Evolutionary conservation across 2,797 vertebrate species (phyloP), one percentile per base, ranked within the genome.

Genomic region (Pipistrellus kuhlii): DNA sequence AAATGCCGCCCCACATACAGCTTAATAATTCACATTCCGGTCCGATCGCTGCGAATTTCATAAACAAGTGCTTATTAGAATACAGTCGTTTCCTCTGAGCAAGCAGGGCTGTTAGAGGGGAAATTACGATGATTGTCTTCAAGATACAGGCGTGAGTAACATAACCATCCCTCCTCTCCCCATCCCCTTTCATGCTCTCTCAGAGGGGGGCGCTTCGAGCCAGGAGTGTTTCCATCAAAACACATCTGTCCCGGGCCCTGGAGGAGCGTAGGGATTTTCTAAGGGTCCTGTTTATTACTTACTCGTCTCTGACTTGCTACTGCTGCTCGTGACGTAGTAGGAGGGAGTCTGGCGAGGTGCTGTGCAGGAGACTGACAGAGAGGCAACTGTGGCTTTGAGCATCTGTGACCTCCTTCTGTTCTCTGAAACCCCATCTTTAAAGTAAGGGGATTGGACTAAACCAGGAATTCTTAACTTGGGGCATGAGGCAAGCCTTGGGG

Each of bases 1-100:
- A 97, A 92, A 90, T 72, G 87, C 75, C 57, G 69, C 85, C 85
- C 96, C 94, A 84, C 81, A 92, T 73, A 92, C 53, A 46, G 93
- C 95, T 98, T 97, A 98, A 98, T 98, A 98, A 98, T 88, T 97
- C 97, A 95, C 81, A 95, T 98, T 98, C 85, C 77, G 95, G 95
- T 98, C 94, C 95, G 98, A 97, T 98, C 98, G 98, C 97, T 92
- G 38, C 55, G 84, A 98, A 92, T 98, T 98, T 98, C 98, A 99
- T 98, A 98, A 99, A 98, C 98, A 98, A 98, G 97, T 95, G 94
- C 80, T 97, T 97, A 96, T 96, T 97, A 97, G 97, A 97, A 97
- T 89, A 96, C 44, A 96, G 96, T 96, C 21, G 38, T 95, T 97
- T 96, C 94, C 95, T 97, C 93, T 51, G 88, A 97, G 93, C 38